Percentiles rank a stretch among this genome's conserved stretches.
Evolutionary conservation across 2,888 invertebrate species (phyloP).

Genomic region (Sarcophaga rosellei): DNA sequence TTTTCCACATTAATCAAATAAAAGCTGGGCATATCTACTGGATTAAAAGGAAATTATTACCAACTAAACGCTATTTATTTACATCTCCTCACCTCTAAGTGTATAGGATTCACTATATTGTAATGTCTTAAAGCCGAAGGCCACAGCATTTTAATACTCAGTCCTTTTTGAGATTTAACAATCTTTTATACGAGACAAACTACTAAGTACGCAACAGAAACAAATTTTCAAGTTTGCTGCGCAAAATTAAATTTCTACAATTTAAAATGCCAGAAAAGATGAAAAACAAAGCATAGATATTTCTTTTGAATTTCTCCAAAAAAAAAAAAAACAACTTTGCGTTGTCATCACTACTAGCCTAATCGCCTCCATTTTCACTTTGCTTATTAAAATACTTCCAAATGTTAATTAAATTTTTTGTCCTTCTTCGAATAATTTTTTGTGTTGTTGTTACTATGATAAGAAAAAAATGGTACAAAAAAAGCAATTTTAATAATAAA

Average conservation of each 20-base stretch:
- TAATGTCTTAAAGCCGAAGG: neutral
- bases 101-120: too few species aligned
- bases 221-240: neutral
- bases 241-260: neutral
- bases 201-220: too few species aligned
- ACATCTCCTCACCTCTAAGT: too few species aligned
- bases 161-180: neutral
- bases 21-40: neutral
- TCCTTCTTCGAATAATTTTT: constrained; percentile 45
- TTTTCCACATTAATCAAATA: neutral
- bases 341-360: constrained; percentile 42
- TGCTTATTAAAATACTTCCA: constrained; percentile 47
- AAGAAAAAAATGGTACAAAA: constrained; percentile 6
- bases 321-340: constrained; percentile 32
- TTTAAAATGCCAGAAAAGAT: neutral
- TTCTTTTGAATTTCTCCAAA: constrained; percentile 37
- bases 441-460: constrained; percentile 10
- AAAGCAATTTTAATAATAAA: constrained; percentile 36
- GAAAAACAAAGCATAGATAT: constrained; percentile 28
- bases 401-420: constrained; percentile 63
- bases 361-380: constrained; percentile 23
- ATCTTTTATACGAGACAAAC: neutral
- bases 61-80: too few species aligned
- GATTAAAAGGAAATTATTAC: neutral
- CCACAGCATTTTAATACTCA: neutral